Percentiles rank a stretch among this genome's conserved stretches.
Conservation (phyloP, 1,140 invertebrate genomes). For the Lasioglossum baleicum region DNA sequence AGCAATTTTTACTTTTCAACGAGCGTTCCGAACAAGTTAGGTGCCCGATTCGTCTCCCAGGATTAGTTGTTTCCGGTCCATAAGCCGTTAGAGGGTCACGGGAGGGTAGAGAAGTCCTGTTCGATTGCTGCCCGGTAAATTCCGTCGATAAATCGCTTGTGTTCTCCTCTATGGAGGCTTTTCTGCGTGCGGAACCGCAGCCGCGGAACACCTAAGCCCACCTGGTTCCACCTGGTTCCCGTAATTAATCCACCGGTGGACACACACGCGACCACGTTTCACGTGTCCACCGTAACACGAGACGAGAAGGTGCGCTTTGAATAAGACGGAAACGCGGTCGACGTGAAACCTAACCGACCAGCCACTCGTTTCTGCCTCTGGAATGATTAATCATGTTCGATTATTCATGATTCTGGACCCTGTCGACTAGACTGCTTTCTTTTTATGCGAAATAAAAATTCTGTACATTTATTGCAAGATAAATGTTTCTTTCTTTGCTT, state of each 20-base stretch:
- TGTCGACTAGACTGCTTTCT: no score
- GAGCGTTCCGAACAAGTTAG: slow-evolving; percentile 1
- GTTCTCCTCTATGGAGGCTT: neutral
- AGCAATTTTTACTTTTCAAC: slow-evolving; percentile 9
- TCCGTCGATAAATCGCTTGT: neutral
- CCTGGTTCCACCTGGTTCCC: neutral
- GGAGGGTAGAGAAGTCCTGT: neutral
- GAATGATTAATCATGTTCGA: neutral
- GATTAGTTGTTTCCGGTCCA: slow-evolving; percentile 16
- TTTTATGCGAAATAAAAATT: no score
- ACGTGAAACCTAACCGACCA: slow-evolving; percentile 42
- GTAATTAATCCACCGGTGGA: slow-evolving; percentile 46
- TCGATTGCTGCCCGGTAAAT: neutral
- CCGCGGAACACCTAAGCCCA: neutral
- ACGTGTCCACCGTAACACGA: slow-evolving; percentile 32
- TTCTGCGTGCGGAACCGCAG: neutral
- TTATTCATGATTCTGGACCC: neutral
- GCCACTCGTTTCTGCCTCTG: neutral
- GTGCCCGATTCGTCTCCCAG: neutral
- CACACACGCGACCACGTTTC: neutral
- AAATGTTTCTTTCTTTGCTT: no score
- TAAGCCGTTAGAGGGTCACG: neutral
- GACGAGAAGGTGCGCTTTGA: slow-evolving; percentile 11
- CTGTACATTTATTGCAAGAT: no score
- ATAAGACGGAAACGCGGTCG: slow-evolving; percentile 36